phyloP scores from a whole-genome alignment of 92 coral and sea anemone species.

The Porites cylindrica region DNA sequence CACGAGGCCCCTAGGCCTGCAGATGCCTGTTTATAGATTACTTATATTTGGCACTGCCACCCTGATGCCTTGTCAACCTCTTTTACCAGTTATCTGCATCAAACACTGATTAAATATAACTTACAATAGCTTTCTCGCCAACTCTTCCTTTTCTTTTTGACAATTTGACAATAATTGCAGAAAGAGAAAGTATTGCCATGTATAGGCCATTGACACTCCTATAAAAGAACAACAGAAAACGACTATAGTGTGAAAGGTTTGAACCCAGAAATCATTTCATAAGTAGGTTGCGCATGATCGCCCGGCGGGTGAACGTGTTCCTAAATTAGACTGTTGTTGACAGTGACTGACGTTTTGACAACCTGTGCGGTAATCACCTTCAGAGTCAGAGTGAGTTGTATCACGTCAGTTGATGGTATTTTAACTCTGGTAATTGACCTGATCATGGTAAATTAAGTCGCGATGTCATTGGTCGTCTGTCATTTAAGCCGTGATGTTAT shows the following conservation, averaged over 20 bases:
- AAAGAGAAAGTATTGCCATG: conserved; percentile 94
- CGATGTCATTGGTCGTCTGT: too few relatives aligned
- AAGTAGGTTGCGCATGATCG: neutral
- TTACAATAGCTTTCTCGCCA: conserved; percentile 93
- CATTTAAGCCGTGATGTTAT: too few relatives aligned
- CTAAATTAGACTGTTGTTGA: too few relatives aligned
- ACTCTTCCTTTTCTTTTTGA: conserved; percentile 86
- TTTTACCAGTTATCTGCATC: neutral
- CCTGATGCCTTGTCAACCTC: neutral
- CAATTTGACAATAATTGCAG: conserved; percentile 80
- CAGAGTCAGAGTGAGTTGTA: too few relatives aligned
- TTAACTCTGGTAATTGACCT: too few relatives aligned
- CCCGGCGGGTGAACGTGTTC: neutral
- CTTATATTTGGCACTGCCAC: neutral
- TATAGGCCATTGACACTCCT: conserved; percentile 96
- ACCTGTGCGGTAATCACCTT: too few relatives aligned
- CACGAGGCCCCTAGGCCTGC: too few relatives aligned
- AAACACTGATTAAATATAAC: neutral
- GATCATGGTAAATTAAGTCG: too few relatives aligned
- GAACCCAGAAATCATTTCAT: neutral
- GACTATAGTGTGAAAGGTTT: neutral
- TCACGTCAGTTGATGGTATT: too few relatives aligned
- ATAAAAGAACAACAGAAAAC: neutral
- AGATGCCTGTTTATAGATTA: too few relatives aligned
- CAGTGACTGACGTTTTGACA: too few relatives aligned